Evolutionary conservation across 2,888 invertebrate genomes (phyloP).

Genomic region (Hirtodrosophila histrioides): DNA sequence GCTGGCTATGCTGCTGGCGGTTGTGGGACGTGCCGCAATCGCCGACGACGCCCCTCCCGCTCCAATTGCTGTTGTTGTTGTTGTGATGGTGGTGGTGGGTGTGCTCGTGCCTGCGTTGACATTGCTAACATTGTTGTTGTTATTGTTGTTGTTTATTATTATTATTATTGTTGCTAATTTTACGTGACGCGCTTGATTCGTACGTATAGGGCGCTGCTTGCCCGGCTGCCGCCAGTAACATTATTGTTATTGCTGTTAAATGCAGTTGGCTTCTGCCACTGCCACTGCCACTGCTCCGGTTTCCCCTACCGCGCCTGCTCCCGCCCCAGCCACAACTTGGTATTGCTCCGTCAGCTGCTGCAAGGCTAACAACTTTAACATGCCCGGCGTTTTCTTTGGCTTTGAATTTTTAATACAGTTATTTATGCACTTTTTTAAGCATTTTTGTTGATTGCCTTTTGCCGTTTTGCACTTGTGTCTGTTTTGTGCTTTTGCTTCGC

Average conservation of each 20-base stretch:
- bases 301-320: constrained; percentile 1
- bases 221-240: constrained; percentile 70
- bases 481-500: constrained; percentile 49
- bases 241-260: constrained; percentile 46
- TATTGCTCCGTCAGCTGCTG: constrained; percentile 60
- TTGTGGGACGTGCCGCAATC: constrained; percentile 34
- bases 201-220: constrained; percentile 67
- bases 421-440: constrained; percentile 13
- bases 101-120: too few species aligned
- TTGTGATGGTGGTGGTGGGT: constrained; percentile 32
- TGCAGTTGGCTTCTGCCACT: constrained; percentile 33
- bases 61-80: constrained; percentile 32
- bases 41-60: constrained; percentile 22
- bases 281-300: constrained; percentile 8
- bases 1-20: constrained; percentile 62
- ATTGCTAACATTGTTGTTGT: constrained; percentile 41
- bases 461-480: constrained; percentile 24
- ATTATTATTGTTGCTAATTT: constrained; percentile 49
- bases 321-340: constrained; percentile 9
- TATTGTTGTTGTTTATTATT: constrained; percentile 32
- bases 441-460: constrained; percentile 17
- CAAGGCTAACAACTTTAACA: constrained; percentile 44
- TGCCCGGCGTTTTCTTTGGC: constrained; percentile 54
- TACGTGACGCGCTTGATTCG: constrained; percentile 50
- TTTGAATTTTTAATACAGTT: constrained; percentile 10